A percentile compares a stretch with the other conserved stretches of the same genome.
phyloP scores from a whole-genome alignment of 2,113 vertebrate genomes.

The Albula glossodonta region DNA sequence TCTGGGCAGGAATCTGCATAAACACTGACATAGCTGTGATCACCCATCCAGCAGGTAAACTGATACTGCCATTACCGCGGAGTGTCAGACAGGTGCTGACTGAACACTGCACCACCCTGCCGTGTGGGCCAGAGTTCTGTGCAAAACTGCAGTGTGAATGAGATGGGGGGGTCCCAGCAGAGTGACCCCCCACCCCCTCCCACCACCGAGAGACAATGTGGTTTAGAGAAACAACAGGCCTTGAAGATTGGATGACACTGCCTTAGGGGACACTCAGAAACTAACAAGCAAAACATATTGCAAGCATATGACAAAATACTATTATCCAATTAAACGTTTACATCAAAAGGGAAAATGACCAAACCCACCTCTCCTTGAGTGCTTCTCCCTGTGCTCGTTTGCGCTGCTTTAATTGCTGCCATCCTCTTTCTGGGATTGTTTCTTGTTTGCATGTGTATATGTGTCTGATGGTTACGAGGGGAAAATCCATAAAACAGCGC shows the following conservation, averaged over 20 bases:
- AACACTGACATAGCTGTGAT: background rate
- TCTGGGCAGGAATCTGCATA: background rate
- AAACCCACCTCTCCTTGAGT: background rate
- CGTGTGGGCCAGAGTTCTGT: background rate
- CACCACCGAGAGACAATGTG: background rate
- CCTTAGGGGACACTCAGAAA: background rate
- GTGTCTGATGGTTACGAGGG: background rate
- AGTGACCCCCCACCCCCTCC: background rate
- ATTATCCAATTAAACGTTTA: background rate
- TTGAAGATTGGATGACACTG: background rate
- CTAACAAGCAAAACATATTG: background rate
- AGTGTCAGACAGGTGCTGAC: background rate
- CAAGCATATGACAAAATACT: background rate
- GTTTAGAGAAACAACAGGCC: background rate
- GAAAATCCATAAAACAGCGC: background rate
- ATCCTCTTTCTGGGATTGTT: background rate
- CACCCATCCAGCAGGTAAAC: background rate
- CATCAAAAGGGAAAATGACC: background rate
- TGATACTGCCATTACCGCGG: background rate
- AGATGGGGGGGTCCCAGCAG: background rate
- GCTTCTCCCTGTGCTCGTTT: background rate
- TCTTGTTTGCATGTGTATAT: slow-evolving; percentile 2
- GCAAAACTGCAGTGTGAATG: background rate
- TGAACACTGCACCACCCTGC: background rate
- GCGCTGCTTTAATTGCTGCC: background rate